phyloP scores from a whole-genome alignment of 2,888 invertebrate species.

The Dicycla oo region DNA sequence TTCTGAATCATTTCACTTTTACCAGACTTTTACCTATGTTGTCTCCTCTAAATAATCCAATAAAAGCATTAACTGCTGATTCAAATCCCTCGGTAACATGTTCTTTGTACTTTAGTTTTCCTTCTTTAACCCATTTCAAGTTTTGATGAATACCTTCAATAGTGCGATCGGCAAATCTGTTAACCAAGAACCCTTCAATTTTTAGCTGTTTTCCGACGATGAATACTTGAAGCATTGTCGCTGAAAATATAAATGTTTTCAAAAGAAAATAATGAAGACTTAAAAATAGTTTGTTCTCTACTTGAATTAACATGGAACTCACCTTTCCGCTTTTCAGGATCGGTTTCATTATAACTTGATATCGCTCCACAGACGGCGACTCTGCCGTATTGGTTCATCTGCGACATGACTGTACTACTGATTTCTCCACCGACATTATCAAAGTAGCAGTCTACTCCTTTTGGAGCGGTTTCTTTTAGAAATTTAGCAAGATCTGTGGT shows the following conservation, averaged over 20 bases:
- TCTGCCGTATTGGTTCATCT: conserved; percentile 91
- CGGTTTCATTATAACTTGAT: conserved; percentile 90
- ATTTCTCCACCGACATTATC: conserved; percentile 94
- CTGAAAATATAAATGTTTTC: conserved; percentile 68
- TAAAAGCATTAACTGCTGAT: conserved; percentile 91
- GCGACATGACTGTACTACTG: conserved; percentile 89
- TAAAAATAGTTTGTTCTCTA: background rate
- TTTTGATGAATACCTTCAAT: conserved; percentile 91
- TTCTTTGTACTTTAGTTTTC: conserved; percentile 92
- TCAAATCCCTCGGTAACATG: conserved; percentile 92
- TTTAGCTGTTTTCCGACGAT: conserved; percentile 91
- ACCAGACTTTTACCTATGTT: conserved; percentile 93
- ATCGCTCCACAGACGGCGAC: conserved; percentile 92
- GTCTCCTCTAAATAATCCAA: conserved; percentile 90
- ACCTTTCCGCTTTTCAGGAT: conserved; percentile 86
- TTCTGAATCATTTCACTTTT: conserved; percentile 80
- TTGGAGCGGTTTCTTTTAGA: conserved; percentile 91
- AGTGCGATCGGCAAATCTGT: conserved; percentile 89
- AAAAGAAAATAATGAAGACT: background rate
- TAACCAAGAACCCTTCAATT: conserved; percentile 91
- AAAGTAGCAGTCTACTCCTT: conserved; percentile 94
- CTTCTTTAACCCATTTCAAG: conserved; percentile 91
- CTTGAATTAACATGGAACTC: conserved; percentile 6
- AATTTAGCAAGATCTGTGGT: conserved; percentile 88
- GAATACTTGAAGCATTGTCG: conserved; percentile 85